Evolutionary conservation across 2,888 invertebrate species (phyloP), one percentile per base, ranked within the genome.

Genomic region (Cephonodes hylas): DNA sequence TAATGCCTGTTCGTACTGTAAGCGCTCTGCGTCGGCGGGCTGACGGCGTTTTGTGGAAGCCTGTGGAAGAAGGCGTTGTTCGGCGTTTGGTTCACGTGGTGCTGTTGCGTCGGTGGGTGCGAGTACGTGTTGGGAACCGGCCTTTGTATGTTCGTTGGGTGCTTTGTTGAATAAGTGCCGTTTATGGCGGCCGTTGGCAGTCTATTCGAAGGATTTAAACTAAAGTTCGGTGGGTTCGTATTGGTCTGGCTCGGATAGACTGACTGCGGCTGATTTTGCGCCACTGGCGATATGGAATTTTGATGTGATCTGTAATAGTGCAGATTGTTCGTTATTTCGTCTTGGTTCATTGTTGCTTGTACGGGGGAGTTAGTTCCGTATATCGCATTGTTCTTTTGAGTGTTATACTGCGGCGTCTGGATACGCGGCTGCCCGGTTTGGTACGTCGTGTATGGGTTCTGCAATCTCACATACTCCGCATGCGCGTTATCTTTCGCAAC

Each of bases 41-140:
- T 65, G 27, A 78, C 72, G 42, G 84, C 75, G 42, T 86, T 84
- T 63, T 84, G 86, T 20, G 88, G 86, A 46, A 89, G 74, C 70
- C 89, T 84, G 75, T 89, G 92, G 72, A 86, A 93, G 74, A 89
- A 91, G 63, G 85, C 84, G 71, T 88, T 91, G 66, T 79, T 88
- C 58, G 87, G 85, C 31, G 84, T 65, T 71, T 86, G 91, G 69
- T 75, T 88, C 23, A 80, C 67, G 64, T 81, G 86, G 66, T 86
- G 86, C 23, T 85, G 78, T 63, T 88, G 89, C 69, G 78, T 81
- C 74, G 88, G 82, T 75, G 88, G 83, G 77, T 87, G 89, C 34
- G 83, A 82, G 67, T 87, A 88, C 13, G 86, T 83, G 72, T 87
- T 91, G 42, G 89, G 87, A 58, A 89, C 82, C 58, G 83, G 71